A percentile compares a stretch with the other conserved stretches of the same genome.
phyloP scores from a whole-genome alignment of 2,113 vertebrate genomes.

The Siphamia tubifer region DNA sequence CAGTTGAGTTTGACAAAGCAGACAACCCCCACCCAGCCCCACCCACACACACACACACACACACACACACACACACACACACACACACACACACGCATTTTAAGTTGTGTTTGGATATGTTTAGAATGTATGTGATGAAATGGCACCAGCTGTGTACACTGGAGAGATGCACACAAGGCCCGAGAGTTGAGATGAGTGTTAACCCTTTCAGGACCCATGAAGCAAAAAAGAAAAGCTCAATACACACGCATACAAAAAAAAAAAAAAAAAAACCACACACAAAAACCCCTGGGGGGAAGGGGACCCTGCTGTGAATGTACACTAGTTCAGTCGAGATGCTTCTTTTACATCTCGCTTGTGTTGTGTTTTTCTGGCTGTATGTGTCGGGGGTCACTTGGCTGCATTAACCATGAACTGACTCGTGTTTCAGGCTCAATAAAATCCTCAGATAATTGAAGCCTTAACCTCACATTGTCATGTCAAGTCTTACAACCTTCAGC shows the following conservation, averaged over 20 bases:
- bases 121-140: constrained; percentile 81
- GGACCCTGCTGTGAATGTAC: constrained; percentile 35
- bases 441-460: constrained; percentile 40
- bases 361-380: constrained; percentile 39
- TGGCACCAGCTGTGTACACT: constrained; percentile 82
- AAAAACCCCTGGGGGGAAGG: constrained; percentile 12
- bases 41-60: neutral
- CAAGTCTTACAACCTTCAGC: constrained; percentile 11
- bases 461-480: constrained; percentile 5
- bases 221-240: constrained; percentile 28
- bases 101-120: constrained; percentile 79
- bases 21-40: constrained; percentile 29
- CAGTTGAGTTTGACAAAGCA: constrained; percentile 58
- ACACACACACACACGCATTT: constrained; percentile 31
- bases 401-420: constrained; percentile 14
- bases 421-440: constrained; percentile 50
- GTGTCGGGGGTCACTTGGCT: constrained; percentile 11
- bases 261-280: no score
- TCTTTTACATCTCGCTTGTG: constrained; percentile 41
- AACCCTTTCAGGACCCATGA: constrained; percentile 64
- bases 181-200: constrained; percentile 61
- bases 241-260: no score
- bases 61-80: neutral
- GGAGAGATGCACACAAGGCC: constrained; percentile 68
- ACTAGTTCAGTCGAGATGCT: constrained; percentile 39